Percentiles rank a stretch among this genome's conserved stretches.
Conservation (phyloP, 2,888 invertebrate species). For the Papilio protenor region DNA sequence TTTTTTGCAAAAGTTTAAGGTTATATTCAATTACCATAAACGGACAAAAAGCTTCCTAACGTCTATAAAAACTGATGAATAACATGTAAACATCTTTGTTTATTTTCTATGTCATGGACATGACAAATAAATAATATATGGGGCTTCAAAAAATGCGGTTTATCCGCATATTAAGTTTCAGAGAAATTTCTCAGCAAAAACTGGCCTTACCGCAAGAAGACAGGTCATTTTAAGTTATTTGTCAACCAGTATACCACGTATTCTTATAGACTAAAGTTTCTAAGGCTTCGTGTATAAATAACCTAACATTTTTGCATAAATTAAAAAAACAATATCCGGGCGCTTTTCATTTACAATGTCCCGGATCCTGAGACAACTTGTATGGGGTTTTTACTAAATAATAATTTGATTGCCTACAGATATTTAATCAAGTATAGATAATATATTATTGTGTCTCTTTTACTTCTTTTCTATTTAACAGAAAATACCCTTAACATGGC, state of each 20-base stretch:
- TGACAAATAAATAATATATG: neutral
- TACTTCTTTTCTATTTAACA: too few relatives aligned
- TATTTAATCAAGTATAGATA: too few relatives aligned
- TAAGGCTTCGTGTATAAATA: neutral
- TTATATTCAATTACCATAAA: neutral
- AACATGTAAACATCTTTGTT: neutral
- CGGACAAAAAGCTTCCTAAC: neutral
- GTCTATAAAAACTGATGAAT: neutral
- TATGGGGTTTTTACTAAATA: slow-evolving; percentile 1
- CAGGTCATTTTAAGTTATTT: neutral
- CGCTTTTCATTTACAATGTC: neutral
- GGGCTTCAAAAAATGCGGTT: neutral
- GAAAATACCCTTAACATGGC: too few relatives aligned
- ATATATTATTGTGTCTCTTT: too few relatives aligned
- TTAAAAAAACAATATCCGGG: neutral
- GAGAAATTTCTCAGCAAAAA: neutral
- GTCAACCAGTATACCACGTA: neutral
- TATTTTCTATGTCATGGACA: neutral
- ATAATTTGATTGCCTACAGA: too few relatives aligned
- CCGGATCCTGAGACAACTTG: neutral
- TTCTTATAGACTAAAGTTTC: neutral
- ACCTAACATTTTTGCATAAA: neutral
- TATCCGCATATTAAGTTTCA: neutral
- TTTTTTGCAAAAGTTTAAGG: slow-evolving; percentile 17
- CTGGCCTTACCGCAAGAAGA: neutral